A percentile compares a stretch with the other conserved stretches of the same genome.
Evolutionary conservation across 2,113 vertebrate genomes (phyloP).

Genomic region (Spilogale gracilis): DNA sequence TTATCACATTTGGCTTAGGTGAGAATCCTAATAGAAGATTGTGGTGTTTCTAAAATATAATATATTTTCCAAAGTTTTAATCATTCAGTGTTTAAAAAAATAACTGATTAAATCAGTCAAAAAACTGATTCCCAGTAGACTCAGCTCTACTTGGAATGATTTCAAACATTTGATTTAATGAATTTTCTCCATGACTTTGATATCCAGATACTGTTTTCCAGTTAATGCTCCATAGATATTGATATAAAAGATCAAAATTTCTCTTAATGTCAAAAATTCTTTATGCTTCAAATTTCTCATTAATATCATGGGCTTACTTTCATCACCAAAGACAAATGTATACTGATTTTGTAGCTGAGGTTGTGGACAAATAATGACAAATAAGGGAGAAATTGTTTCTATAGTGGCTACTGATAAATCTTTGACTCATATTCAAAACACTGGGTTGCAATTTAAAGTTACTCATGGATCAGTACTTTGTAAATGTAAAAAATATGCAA

Average conservation of each 20-base stretch:
- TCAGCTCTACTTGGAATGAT: neutral
- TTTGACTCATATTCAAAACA: conserved; percentile 6
- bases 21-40: neutral
- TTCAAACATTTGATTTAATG: neutral
- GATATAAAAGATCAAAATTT: conserved; percentile 43
- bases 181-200: neutral
- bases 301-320: conserved; percentile 18
- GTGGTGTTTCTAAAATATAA: neutral
- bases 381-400: conserved; percentile 24
- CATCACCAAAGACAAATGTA: conserved; percentile 14
- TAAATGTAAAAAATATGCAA: neutral
- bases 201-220: neutral
- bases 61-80: conserved; percentile 11
- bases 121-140: neutral
- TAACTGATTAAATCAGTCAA: neutral
- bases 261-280: conserved; percentile 4
- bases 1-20: neutral
- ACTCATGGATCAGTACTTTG: neutral
- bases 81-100: neutral
- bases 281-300: conserved; percentile 4
- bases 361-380: neutral
- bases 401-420: neutral
- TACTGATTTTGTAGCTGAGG: neutral
- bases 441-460: neutral
- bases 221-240: neutral